Evolutionary conservation across 2,797 vertebrate genomes (phyloP), one percentile per base, ranked within the genome.

Genomic region (Sebastes ruberrimus): DNA sequence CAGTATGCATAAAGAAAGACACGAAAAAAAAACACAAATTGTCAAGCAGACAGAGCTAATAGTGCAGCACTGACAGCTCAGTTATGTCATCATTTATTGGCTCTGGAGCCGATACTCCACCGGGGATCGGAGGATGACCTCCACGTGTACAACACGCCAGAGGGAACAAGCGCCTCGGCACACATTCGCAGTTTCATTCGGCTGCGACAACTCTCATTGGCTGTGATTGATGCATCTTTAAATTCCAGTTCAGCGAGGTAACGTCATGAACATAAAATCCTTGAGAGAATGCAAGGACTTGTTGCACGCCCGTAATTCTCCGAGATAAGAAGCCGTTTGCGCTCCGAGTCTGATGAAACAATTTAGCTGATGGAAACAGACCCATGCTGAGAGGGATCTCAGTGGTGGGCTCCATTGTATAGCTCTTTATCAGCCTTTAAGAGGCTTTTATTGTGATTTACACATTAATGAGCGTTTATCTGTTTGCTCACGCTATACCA

Each of bases 371-470:
- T 93, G 88, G 90, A 90, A 84, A 69, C 76, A 10, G 83, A 81
- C 86, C 80, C 92, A 88, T 86, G 92, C 92, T 87, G 93, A 83
- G 91, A 78, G 77, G 88, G 82, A 84, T 61, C 91, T 89, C 90
- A 62, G 86, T 82, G 87, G 92, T 84, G 78, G 91, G 85, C 79
- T 76, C 82, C 73, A 85, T 90, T 91, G 87, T 93, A 80, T 81
- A 55, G 89, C 88, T 89, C 91, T 91, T 93, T 91, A 92, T 93
- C 92, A 81, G 88, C 89, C 87, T 88, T 83, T 93, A 93, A 95
- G 92, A 92, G 87, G 91, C 92, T 94, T 94, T 91, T 83, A 92
- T 93, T 93, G 90, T 86, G 90, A 94, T 94, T 94, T 94, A 91
- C 92, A 93, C 90, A 89, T 90, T 94, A 93, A 95, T 92, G 90